Base-by-base conservation (phyloP, 2,113 vertebrate genomes). In the Ranitomeya variabilis region DNA sequence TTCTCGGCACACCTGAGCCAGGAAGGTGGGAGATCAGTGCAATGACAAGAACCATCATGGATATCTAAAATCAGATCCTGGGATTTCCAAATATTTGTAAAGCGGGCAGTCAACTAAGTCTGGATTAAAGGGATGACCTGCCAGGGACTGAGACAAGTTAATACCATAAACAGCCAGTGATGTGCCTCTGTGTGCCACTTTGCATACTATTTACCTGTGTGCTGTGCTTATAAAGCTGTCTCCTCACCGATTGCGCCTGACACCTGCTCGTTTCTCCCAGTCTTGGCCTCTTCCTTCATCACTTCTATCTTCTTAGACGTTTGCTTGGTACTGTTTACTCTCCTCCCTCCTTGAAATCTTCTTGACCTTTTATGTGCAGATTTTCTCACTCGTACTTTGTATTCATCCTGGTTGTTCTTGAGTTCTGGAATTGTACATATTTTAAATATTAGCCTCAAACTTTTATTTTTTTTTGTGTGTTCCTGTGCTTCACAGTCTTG, bases 171-270 rank as follows among this genome's bases (percentile, higher is more conserved):
- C 45, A 55, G 81, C 81, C 62, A 67, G 51, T 14, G n/a, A 16
- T 55, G 64, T 10, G n/a, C n/a, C 45, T 71, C 64, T 9, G 12
- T 54, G 37, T 9, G 80, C 21, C 51, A 69, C 82, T 84, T 84
- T 84, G 82, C 82, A 84, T 84, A 71, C 12, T 14, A 84, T 84
- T 84, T 84, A 71, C 73, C 84, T 86, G 69, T 71, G 21, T 73
- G 51, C 67, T 57, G 14, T 12, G 18, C 7, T 74, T 85, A 71
- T 74, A 74, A 74, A 37, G 15, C 19, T 26, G 18, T 52, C 21
- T 3, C 54, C 11, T 37, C 18, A 15, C 77, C 10, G 26, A 23
- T 26, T 76, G 84, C 31, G n/a, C 71, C 37, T 37, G 16, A 45
- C 26, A 37, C 80, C 59, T 62, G 8, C 55, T 16, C 37, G 7